Base-by-base conservation (phyloP, 1,140 invertebrate genomes). In the Agrypnia vestita region DNA sequence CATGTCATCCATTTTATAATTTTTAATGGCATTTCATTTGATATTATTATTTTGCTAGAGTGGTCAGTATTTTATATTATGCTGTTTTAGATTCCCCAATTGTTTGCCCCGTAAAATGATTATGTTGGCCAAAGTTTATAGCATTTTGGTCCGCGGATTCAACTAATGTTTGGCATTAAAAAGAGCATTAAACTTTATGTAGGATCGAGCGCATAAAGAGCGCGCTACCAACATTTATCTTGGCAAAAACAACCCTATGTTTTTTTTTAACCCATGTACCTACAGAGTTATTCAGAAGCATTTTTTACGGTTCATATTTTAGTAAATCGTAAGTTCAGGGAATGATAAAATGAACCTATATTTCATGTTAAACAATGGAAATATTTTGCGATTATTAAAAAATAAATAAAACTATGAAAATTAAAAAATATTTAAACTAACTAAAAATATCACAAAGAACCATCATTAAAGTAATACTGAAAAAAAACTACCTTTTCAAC, bases 171-270 rank as follows among this genome's bases (percentile, higher is more conserved):
- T 25, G 64, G 64, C 46, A 69, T 69, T 69, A 69, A 69, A 69
- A 67, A 69, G 43, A 69, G 35, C 19, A 69, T 69, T 69, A 69
- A 69, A 44, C 64, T 69, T 69, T 69, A 69, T 69, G 64, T 69
- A 69, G 46, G 64, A 44, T 69, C n/a, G 15, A 19, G 13, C 43
- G 64, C 35, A 69, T 69, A 69, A 69, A 69, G n/a, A 46, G 15
- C 13, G 64, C 13, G 64, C 15, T 47, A 69, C 64, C 64, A 69
- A 69, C 59, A 62, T 62, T 62, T 25, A 62, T 62, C 59, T 62
- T 21, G 25, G 25, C 21, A 62, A 62, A 62, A 62, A 21, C 25
- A 17, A 35, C 17, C 25, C 13, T 21, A 62, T 21, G 17, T 25
- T 62, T 35, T 62, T 35, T 62, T 12, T 43, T 43, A 21, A 11